Base-by-base conservation (phyloP, 2,797 vertebrate genomes). In the Gephyroberyx darwinii region DNA sequence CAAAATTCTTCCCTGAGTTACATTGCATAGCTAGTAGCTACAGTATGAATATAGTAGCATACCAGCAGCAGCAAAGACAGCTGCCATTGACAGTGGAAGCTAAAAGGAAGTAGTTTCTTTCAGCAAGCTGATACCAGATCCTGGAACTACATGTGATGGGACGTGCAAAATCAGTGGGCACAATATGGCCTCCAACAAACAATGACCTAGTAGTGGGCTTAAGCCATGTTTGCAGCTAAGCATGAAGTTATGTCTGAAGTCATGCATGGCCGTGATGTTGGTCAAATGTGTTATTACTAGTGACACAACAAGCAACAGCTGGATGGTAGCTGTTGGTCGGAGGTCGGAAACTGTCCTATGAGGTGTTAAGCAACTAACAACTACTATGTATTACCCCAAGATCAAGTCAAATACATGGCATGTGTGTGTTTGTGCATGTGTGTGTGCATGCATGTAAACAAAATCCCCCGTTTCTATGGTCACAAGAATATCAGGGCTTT, bases 1-100 rank as follows among this genome's bases (percentile, higher is more conserved):
- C 52, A 52, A 52, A 52, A 52, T 51, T 37, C 17, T 54, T 69
- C 58, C 33, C 61, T 61, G 68, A 22, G 43, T 72, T 37, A 57
- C 16, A 66, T 62, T 63, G 70, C 59, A 79, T 20, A 57, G 41
- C 41, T 47, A 19, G 33, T 20, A 17, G 59, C 26, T 37, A 65
- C 53, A 67, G 66, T 56, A 63, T 78, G 78, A 76, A 69, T 73
- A 78, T 58, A 71, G 76, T 64, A 57, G 69, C 67, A 71, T 69
- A 37, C 57, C 73, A 65, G 31, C 51, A 77, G 43, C 62, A n/a
- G 20, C 20, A 39, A 7, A 51, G 56, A 57, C 75, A 83, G 74
- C 77, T 87, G 86, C 48, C n/a, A 59, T 2, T 75, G 43, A 78
- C 60, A 47, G 64, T 53, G 54, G 31, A 63, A 63, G 16, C 17